A percentile compares a stretch with the other conserved stretches of the same genome.
Conservation (phyloP, 2,797 vertebrate species). For the Hydrolagus colliei region DNA sequence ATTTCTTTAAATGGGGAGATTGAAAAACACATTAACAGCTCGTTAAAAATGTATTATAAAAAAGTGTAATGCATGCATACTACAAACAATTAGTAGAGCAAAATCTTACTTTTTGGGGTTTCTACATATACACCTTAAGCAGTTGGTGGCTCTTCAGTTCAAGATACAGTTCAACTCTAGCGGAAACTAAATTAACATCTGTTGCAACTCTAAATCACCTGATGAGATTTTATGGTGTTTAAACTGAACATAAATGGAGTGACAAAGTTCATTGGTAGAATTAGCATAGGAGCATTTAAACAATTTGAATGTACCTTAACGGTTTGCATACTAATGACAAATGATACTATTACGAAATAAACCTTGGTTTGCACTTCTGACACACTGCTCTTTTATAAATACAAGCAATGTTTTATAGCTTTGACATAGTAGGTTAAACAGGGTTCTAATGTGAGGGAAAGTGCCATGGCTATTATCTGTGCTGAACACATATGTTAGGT, state of each 20-base stretch:
- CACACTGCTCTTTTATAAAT: background rate
- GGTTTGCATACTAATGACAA: background rate
- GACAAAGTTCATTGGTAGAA: constrained; percentile 2
- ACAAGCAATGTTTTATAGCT: background rate
- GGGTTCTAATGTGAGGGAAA: constrained; percentile 15
- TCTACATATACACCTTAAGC: background rate
- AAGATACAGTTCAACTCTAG: constrained; percentile 7
- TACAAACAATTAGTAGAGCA: background rate
- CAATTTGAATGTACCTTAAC: constrained; percentile 22
- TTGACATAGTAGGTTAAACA: background rate
- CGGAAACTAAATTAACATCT: constrained; percentile 26
- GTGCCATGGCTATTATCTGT: constrained; percentile 16
- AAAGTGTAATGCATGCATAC: background rate
- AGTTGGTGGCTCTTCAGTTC: background rate
- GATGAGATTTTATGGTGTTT: constrained; percentile 26
- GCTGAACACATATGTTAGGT: background rate
- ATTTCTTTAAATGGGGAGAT: background rate
- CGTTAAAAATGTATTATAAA: background rate
- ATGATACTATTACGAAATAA: background rate
- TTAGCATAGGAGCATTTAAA: constrained; percentile 19
- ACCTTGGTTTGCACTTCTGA: background rate
- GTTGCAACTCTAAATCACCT: constrained; percentile 28
- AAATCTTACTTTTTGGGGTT: background rate
- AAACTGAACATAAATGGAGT: constrained; percentile 27
- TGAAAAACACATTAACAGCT: background rate